A percentile compares a stretch with the other conserved stretches of the same genome.
phyloP scores from a whole-genome alignment of 2,888 invertebrate genomes.

The Microplitis deprimator region DNA sequence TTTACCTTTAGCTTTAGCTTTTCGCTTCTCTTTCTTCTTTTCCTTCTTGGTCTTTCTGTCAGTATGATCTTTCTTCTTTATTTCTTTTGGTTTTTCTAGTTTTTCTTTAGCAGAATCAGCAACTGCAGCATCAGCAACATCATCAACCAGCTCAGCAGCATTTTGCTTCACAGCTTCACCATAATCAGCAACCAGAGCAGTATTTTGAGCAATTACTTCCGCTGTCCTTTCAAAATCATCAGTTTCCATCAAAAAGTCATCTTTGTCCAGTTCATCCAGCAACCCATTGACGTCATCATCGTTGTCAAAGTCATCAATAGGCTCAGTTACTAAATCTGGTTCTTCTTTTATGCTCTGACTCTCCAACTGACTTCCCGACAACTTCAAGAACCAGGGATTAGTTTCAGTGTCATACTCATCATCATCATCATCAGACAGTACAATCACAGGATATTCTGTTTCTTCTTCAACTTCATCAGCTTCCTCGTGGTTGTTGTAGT shows the following conservation, averaged over 20 bases:
- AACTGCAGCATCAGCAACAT: not conserved
- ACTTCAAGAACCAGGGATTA: constrained; percentile 55
- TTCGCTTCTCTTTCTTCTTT: not conserved
- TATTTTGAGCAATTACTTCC: not conserved
- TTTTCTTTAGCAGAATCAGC: not conserved
- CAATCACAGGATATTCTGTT: constrained; percentile 54
- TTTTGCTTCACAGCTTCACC: not conserved
- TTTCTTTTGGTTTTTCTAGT: too few species aligned
- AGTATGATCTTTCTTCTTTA: too few species aligned
- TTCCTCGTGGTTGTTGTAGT: constrained; percentile 24
- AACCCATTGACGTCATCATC: not conserved
- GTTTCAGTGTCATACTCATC: constrained; percentile 55
- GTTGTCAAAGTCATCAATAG: not conserved
- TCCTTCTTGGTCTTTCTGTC: too few species aligned
- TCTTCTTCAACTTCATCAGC: constrained; percentile 45
- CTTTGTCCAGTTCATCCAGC: not conserved
- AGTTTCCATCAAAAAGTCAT: not conserved
- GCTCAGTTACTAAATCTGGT: not conserved
- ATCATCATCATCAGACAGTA: constrained; percentile 58
- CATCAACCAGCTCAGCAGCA: not conserved
- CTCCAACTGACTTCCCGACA: constrained; percentile 55
- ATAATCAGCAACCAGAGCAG: not conserved
- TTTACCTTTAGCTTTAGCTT: not conserved
- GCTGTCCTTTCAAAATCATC: not conserved
- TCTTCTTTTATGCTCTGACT: constrained; percentile 41